A percentile compares a stretch with the other conserved stretches of the same genome.
These are phyloP conservation scores for Coccyzus lansbergi DNA, from an alignment of 2,797 vertebrate genomes.

Conservation along the genomic window DNA sequence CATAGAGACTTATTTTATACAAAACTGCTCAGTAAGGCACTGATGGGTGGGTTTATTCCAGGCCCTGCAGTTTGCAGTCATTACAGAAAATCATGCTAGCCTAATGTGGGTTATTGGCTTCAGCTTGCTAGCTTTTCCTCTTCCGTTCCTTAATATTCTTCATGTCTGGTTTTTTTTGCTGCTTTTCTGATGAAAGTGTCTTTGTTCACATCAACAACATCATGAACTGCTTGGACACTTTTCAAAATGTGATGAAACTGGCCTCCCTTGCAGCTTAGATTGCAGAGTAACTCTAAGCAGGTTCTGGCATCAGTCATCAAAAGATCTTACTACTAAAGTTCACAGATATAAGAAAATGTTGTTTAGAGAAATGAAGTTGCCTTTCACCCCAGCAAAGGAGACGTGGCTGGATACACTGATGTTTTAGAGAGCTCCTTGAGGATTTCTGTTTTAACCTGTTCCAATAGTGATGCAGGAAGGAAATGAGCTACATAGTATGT, in stretches of 20 bases:
- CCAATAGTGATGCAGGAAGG: background rate
- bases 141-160: background rate
- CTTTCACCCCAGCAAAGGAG: background rate
- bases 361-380: background rate
- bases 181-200: background rate
- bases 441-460: background rate
- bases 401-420: background rate
- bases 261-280: background rate
- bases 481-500: slow-evolving; percentile 28
- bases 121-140: background rate
- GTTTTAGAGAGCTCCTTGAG: background rate
- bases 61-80: background rate
- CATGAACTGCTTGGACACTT: background rate
- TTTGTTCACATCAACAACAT: background rate
- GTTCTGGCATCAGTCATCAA: background rate
- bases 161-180: background rate
- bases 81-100: background rate
- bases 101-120: background rate
- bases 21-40: background rate
- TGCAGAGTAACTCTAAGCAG: background rate
- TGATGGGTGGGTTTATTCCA: background rate
- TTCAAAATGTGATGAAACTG: background rate
- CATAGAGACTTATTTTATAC: background rate
- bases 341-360: background rate
- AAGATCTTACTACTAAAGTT: background rate